Evolutionary conservation across 2,113 vertebrate genomes (phyloP).

Genomic region (Pelecanoides urinatrix): DNA sequence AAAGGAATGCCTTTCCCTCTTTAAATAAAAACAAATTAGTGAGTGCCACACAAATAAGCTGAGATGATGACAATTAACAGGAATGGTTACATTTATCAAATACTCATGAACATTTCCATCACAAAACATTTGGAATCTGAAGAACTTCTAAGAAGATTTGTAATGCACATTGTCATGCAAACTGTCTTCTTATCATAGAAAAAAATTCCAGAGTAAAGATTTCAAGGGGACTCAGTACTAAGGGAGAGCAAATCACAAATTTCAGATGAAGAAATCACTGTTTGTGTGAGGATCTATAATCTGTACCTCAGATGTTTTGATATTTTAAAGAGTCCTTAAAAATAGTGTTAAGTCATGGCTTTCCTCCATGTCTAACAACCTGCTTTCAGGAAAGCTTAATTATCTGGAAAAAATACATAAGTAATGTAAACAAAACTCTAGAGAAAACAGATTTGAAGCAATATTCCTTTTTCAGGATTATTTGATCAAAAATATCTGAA

Average conservation of each 20-base stretch:
- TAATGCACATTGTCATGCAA: neutral
- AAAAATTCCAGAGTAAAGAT: neutral
- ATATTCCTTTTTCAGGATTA: neutral
- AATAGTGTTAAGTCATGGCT: neutral
- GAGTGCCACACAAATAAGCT: neutral
- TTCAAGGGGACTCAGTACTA: neutral
- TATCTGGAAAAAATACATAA: neutral
- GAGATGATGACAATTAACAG: neutral
- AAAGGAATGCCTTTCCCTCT: neutral
- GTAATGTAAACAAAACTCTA: neutral
- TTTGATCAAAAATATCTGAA: conserved; percentile 18
- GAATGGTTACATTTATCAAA: neutral
- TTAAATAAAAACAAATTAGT: neutral
- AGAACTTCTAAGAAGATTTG: neutral
- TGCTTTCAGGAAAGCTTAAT: conserved; percentile 21
- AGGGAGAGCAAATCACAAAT: neutral
- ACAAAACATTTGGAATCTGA: neutral
- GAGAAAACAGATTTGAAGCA: neutral
- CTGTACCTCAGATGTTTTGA: neutral
- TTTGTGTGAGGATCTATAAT: neutral
- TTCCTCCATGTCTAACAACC: neutral
- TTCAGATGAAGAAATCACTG: neutral
- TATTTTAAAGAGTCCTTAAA: neutral
- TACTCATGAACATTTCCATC: neutral
- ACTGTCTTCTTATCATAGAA: neutral